Conservation (phyloP, 2,113 vertebrate genomes). For the Rhombomys opimus region DNA sequence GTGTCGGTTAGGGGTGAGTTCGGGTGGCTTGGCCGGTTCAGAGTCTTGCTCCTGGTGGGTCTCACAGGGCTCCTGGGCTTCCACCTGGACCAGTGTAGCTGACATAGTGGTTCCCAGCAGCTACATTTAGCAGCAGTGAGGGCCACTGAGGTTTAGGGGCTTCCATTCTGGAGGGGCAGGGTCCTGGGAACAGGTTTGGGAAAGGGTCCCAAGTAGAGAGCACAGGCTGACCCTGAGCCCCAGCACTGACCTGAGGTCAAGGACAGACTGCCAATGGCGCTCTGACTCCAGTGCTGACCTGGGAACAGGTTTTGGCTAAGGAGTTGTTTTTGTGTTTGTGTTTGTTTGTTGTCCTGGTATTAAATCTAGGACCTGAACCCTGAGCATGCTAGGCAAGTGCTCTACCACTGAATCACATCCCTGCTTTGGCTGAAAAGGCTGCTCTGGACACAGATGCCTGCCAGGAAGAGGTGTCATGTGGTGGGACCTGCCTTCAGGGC, state of each 20-base stretch:
- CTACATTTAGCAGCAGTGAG: background rate
- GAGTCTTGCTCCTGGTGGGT: background rate
- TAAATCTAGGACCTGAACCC: background rate
- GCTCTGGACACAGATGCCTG: background rate
- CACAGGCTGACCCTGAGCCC: background rate
- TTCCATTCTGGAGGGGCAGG: background rate
- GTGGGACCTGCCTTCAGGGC: background rate
- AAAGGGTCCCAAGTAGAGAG: background rate
- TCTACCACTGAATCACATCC: background rate
- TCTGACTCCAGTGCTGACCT: background rate
- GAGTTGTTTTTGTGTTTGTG: background rate
- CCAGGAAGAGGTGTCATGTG: background rate
- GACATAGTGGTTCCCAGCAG: background rate
- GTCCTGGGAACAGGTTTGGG: background rate
- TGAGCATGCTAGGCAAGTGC: background rate
- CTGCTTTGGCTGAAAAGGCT: background rate
- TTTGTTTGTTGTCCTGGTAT: background rate
- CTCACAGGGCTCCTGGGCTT: background rate
- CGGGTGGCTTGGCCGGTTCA: background rate
- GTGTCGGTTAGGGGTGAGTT: accelerated
- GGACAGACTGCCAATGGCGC: background rate
- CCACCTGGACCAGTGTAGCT: background rate
- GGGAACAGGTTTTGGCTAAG: background rate
- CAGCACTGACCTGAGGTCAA: background rate
- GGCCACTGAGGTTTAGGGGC: background rate